Evolutionary conservation across 2,113 vertebrate genomes (phyloP), one percentile per base, ranked within the genome.

Genomic region (Saguinus midas): DNA sequence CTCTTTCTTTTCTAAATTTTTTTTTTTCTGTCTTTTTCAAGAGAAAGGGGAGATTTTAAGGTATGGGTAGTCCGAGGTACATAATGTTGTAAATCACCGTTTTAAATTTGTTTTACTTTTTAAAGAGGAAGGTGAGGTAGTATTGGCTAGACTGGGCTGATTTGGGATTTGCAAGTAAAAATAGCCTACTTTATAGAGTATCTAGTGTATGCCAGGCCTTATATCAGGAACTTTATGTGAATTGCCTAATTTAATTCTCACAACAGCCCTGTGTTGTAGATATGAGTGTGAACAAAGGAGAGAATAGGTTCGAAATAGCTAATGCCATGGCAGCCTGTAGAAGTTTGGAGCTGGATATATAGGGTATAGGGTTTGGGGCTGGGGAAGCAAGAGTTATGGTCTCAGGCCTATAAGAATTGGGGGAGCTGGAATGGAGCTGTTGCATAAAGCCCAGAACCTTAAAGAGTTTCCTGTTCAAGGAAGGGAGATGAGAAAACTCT

Each of bases 101-200:
- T 96, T 97, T 48, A 12, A 87, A 57, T 91, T 91, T 85, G 87
- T 96, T 40, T 81, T 87, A 18, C 20, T 78, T 64, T 94, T 86
- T 84, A 70, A 75, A 87, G 94, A 92, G 79, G 37, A 85, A 95
- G 29, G 70, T 64, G 10, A 11, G 87, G 27, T 80, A 21, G 64
- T 78, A 95, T 96, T 84, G 92, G 40, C 18, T 91, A 40, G 10
- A 48, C 20, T 66, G 57, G 43, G 8, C 43, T 52, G 64, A 48
- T 64, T n/a, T 48, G 35, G 55, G 55, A 72, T 92, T 94, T 96
- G 37, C 82, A 95, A 93, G 48, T 93, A 68, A 93, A 95, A 92
- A 64, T 58, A 90, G 80, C 79, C 12, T 3, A 29, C 6, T 83
- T 82, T 27, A 79, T 61, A 75, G 55, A 58, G 0, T 72, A 25